Base-by-base conservation (phyloP, 2,888 invertebrate species). In the Lasius platythorax region DNA sequence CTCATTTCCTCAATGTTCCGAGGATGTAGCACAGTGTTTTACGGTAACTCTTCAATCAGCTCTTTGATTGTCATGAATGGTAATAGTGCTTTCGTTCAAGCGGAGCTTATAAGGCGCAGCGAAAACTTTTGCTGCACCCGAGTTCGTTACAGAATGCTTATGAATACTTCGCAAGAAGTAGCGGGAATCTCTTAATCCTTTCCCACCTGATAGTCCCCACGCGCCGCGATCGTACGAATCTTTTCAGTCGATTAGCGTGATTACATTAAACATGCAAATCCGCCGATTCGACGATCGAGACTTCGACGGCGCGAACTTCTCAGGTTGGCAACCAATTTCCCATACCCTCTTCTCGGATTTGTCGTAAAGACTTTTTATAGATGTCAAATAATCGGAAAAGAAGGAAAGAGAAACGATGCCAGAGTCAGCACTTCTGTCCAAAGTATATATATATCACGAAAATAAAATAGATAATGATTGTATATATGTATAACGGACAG, bases 41-140 rank as follows among this genome's bases (percentile, higher is more conserved):
- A 58, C 74, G 75, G 79, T 85, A 90, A 91, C 89, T 91, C 90
- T 91, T 91, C 91, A 90, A 92, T 92, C 87, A 89, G 87, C 89
- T 90, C 46, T 72, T 82, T 83, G 83, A 89, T 88, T 85, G 90
- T 66, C 85, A 89, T 90, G 90, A 89, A 91, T 91, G 87, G 84
- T 86, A 91, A 91, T 91, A 87, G 84, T 66, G 76, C 86, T 63
- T 78, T 58, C 81, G 73, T 83, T 67, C 76, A 72, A 56, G 33
- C 63, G 33, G 18, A 58, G 33, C 53, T 78, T 66, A 84, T 73
- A 83, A 84, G 78, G 64, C 61, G 84, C 82, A 72, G 78, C 11
- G 83, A 79, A 87, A 90, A 87, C 74, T 90, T 90, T 74, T 68
- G 74, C 70, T 58, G 76, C 50, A 61, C 33, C 50, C 28, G 67